A percentile compares a stretch with the other conserved stretches of the same genome.
phyloP scores from a whole-genome alignment of 2,113 vertebrate genomes.

The Nanger granti region DNA sequence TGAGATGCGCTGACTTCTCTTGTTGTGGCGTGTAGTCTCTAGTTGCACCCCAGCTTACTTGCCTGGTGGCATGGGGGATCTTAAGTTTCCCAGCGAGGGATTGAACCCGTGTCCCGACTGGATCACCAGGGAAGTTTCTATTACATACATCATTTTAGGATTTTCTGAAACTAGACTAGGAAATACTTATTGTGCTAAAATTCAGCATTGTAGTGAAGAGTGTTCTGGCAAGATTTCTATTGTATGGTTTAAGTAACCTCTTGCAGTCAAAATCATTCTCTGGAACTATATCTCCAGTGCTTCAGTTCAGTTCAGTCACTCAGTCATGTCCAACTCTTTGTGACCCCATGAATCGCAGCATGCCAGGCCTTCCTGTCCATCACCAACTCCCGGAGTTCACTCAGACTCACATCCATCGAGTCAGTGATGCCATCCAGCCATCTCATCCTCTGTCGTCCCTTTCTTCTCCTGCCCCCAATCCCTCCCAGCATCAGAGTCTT shows the following conservation, averaged over 20 bases:
- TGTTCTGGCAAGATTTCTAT: not conserved
- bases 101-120: not conserved
- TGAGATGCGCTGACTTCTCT: not conserved
- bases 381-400: too few species aligned
- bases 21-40: fast-evolving
- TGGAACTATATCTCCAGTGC: not conserved
- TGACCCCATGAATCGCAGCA: too few species aligned
- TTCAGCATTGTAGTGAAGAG: not conserved
- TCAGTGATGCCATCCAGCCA: too few species aligned
- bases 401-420: too few species aligned
- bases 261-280: not conserved
- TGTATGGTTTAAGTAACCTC: not conserved
- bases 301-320: too few species aligned
- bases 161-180: not conserved
- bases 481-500: too few species aligned
- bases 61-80: not conserved
- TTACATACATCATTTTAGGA: not conserved
- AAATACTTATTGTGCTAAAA: not conserved
- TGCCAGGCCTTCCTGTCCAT: too few species aligned
- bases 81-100: not conserved
- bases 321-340: too few species aligned
- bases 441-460: too few species aligned
- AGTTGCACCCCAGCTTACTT: not conserved
- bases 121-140: not conserved
- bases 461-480: too few species aligned